Base-by-base conservation (phyloP, 2,113 vertebrate species). In the Falco punctatus region DNA sequence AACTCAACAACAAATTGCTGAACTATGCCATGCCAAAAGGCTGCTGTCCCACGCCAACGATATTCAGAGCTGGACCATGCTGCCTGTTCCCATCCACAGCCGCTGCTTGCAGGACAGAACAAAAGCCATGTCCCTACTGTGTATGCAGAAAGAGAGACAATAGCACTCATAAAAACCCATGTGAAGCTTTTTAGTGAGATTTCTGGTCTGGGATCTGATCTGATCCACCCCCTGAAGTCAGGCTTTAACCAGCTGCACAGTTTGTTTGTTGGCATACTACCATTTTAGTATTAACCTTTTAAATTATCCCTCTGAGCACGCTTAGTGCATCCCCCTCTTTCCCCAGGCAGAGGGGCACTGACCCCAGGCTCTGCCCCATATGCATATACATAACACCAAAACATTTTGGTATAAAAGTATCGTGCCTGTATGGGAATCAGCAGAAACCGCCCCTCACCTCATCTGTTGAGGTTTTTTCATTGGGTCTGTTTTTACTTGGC, bases 1-100 rank as follows among this genome's bases (percentile, higher is more conserved):
- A 88, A 86, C 35, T 81, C 89, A 92, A 38, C 81, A 86, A 88
- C 64, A 86, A 88, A 92, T 83, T 10, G 46, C 80, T 96, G 67
- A 78, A 90, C 26, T 94, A 71, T 81, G 13, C 67, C 46, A 54
- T 88, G 86, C 73, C 86, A 91, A 95, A 96, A 96, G 86, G 80
- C 79, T 80, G 79, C 79, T 67, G 75, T 85, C 95, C 64, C 92
- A 90, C 32, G 69, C 87, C 92, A 88, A 93, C 14, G 0, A 67
- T 33, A 82, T 18, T 86, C 16, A 38, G 81, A 70, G 70, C 90
- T 80, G 79, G 66, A 75, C 62, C 0, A 1, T 54, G 61, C 77
- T 95, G 93, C 81, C 86, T 4, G 4, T 94, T 81, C 90, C 78
- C 79, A 81, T 84, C 91, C 89, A 90, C 55, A 57, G 67, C 38